Evolutionary conservation across 2,888 invertebrate genomes (phyloP), one percentile per base, ranked within the genome.

Genomic region (Caenorhabditis afra): DNA sequence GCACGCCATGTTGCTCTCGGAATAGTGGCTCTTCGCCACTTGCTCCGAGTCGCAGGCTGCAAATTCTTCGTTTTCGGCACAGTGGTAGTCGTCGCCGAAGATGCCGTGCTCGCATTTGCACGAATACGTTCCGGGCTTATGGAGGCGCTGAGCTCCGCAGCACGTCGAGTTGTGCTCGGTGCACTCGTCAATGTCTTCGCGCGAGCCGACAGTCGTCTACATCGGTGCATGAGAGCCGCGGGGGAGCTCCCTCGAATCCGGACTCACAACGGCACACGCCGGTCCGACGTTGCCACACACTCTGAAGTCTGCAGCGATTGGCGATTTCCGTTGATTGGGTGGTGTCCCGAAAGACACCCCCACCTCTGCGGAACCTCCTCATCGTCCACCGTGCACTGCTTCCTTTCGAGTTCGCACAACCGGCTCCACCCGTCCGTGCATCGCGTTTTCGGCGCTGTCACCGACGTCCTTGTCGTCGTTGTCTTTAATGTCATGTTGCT

Each of bases 101-200:
- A 94, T 96, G 90, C 95, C 96, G 85, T 94, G 93, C 89, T 94
- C 94, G 91, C 97, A 97, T 81, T 94, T 93, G 91, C 97, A 97
- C 87, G 93, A 93, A 91, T 94, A 96, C 91, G 95, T 95, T 86
- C 96, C 96, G 76, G 94, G 92, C 74, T 95, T 95, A 91, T 97
- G 96, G 90, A 94, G 94, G 91, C 97, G 97, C 81, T 96, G 94
- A 89, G 93, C 93, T 89, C 96, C 95, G 92, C 96, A 97, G 83
- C 95, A 95, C 91, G 94, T 83, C n/a, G 84, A 85, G 16, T 82
- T 81, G 39, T 84, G 82, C 58, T 87, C 87, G 8, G 57, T 47
- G 74, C 88, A 88, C 66, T 88, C 88, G 47, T 88, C 78, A 65
- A 88, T 86, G 49, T 88, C 87, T 71, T 70, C 53, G 64, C 88